Evolutionary conservation across 2,113 vertebrate genomes (phyloP), one percentile per base, ranked within the genome.

Genomic region (Climacteris rufus): DNA sequence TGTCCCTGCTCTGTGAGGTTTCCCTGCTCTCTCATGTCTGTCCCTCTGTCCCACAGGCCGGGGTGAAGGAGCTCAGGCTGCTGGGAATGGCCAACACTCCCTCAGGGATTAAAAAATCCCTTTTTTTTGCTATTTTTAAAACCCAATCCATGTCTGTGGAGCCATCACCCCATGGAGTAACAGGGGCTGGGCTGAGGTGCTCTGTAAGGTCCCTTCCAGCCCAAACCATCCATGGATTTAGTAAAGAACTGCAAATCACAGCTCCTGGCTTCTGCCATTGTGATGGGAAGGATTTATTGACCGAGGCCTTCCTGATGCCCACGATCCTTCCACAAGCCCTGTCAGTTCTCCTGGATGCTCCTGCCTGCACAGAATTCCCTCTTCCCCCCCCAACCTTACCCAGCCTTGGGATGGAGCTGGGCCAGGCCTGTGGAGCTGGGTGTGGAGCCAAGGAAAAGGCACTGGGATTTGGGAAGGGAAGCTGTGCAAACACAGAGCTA

Each of bases 321-420:
- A 0, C 3, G 1, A 8, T 65, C 37, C n/a, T 42, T 28, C 35
- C 20, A 3, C 22, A 33, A 17, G 33, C 23, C 0, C 0, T 13
- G 33, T 25, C 15, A 1, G 59, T 20, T 28, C 59, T 65, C 7
- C 60, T 49, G 50, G 69, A n/a, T 74, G 60, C 64, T 57, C 47
- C 47, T 37, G 57, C 8, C 9, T 33, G 37, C 27, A 3, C 40
- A 39, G 69, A 60, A 63, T 45, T 59, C 5, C 35, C 68, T 50
- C 37, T 60, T 54, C 64, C 85, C 89, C 47, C 24, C 45, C 8
- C 31, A 37, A 47, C 9, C 70, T 60, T 28, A n/a, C 23, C 25
- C 10, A 69, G 49, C 11, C 15, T 37, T 71, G 80, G 45, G 59
- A 12, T 1, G 44, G 70, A 45, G 79, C 30, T 63, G 44, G 69